Evolutionary conservation across 1,140 invertebrate species (phyloP), one percentile per base, ranked within the genome.

Genomic region (Solen grandis): DNA sequence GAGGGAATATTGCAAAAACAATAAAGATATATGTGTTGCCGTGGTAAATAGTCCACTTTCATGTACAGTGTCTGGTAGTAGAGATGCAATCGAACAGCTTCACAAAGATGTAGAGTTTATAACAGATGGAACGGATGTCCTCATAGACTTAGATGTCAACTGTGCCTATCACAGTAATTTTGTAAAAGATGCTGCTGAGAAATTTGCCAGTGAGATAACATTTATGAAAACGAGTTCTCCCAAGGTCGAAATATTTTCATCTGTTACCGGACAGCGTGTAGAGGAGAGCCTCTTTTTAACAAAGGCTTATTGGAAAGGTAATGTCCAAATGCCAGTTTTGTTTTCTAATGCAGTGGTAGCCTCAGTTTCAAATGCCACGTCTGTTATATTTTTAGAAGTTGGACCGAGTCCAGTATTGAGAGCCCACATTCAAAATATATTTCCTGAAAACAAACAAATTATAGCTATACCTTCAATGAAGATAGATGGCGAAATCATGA

Each of bases 121-220:
- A 69, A 19, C 62, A 25, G 19, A n/a, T 54, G 63, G 16, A 31
- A 63, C 0, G 33, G 19, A 55, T 22, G 8, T 25, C 19, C 16
- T 1, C 52, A 13, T 5, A 16, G n/a, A 54, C 33, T 60, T 84
- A 1, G 0, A 13, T 8, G 73, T 84, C 1, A 19, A 33, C 5
- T 57, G 50, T 55, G 83, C 83, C 0, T 84, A 76, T 50, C 83
- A 84, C 50, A 84, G 83, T 60, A 78, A 69, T 27, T 63, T 59
- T 14, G 72, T 81, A 31, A 62, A 72, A 0, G 22, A 33, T 35
- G 46, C 62, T 1, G n/a, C 73, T 27, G 29, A 8, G 14, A 19
- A n/a, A 50, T n/a, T 16, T 16, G 22, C 80, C 14, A 10, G 46
- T 3, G 50, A 60, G 1, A 59, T 83, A 19, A 29, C 38, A 14